A percentile compares a stretch with the other conserved stretches of the same genome.
Evolutionary conservation across 1,140 invertebrate species (phyloP).

Genomic region (Phymorhynchus buccinoides): DNA sequence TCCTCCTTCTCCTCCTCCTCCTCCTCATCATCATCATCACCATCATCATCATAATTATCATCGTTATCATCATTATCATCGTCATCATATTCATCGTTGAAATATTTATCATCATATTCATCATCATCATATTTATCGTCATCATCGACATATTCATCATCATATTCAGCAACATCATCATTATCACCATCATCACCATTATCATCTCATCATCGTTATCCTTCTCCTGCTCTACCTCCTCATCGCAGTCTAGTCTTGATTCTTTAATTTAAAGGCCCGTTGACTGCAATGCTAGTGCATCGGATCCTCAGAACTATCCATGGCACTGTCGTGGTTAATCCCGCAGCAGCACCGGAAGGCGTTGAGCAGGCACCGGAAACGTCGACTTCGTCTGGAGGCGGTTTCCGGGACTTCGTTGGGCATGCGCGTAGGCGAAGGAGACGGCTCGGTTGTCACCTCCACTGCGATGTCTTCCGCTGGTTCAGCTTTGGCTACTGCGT

Average conservation of each 20-base stretch:
- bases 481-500: background rate
- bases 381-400: background rate
- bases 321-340: background rate
- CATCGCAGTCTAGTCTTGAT: no score
- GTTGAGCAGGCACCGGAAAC: background rate
- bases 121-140: no score
- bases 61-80: no score
- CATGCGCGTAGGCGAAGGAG: background rate
- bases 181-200: background rate
- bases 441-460: background rate
- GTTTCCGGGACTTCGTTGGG: background rate
- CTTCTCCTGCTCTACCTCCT: background rate
- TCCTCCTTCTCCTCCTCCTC: no score
- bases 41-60: no score
- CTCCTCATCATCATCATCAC: no score
- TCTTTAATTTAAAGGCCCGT: background rate
- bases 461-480: background rate
- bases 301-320: background rate
- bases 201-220: no score
- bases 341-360: background rate
- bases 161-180: no score
- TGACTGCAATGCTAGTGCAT: background rate
- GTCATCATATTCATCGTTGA: no score
- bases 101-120: no score
- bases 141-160: no score